phyloP scores from a whole-genome alignment of 2,797 vertebrate genomes.

The Astyanax mexicanus region DNA sequence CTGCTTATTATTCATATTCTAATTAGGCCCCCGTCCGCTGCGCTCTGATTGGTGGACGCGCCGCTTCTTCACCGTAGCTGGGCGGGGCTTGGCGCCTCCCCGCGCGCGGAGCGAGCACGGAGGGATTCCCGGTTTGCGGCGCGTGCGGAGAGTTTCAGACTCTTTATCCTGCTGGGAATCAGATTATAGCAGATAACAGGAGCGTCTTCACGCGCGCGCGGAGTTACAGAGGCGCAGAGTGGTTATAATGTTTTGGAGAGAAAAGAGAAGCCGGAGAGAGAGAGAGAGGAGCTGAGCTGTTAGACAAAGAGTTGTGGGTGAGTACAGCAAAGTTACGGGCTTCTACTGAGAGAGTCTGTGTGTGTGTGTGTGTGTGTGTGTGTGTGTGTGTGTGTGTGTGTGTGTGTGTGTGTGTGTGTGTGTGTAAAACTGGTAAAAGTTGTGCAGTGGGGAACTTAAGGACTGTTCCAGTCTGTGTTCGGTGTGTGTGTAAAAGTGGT shows the following conservation, averaged over 20 bases:
- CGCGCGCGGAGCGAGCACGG: not conserved
- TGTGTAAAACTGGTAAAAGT: too few species aligned
- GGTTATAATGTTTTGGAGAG: not conserved
- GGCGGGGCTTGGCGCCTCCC: not conserved
- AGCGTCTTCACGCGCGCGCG: too few species aligned
- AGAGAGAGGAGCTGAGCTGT: too few species aligned
- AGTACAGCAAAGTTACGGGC: constrained; percentile 3
- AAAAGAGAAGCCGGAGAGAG: too few species aligned
- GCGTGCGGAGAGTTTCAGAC: not conserved
- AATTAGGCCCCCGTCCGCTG: not conserved
- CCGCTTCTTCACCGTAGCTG: constrained; percentile 5
- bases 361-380: too few species aligned
- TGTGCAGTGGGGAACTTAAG: too few species aligned
- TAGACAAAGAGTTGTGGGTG: constrained; percentile 1
- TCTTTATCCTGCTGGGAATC: not conserved
- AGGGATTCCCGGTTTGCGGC: constrained; percentile 10
- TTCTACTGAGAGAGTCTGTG: too few species aligned
- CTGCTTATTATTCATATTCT: not conserved
- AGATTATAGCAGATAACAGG: not conserved
- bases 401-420: too few species aligned
- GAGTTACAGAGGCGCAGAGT: too few species aligned
- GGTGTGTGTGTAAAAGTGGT: too few species aligned
- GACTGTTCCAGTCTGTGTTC: too few species aligned
- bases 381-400: too few species aligned
- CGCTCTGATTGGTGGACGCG: constrained; percentile 27